These are phyloP conservation scores for Epistrophe eligans DNA, from an alignment of 2,888 invertebrate genomes.

Conservation along the genomic window DNA sequence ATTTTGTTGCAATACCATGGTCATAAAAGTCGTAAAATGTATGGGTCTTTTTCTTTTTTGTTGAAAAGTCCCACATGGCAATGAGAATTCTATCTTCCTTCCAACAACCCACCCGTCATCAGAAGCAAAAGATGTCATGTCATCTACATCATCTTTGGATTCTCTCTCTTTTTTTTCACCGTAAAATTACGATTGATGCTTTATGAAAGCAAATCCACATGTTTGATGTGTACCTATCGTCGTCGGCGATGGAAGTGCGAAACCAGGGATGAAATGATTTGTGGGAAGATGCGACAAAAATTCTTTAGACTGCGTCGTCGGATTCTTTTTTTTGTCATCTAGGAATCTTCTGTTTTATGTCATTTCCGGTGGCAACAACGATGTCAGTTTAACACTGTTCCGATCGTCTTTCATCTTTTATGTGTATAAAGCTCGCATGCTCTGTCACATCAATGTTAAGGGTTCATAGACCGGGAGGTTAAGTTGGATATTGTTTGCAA, in stretches of 20 bases:
- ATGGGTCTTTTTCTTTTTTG: no score
- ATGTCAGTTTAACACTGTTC: constrained; percentile 46
- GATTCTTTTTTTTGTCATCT: constrained; percentile 33
- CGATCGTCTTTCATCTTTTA: constrained; percentile 9
- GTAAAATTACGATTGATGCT: constrained; percentile 69
- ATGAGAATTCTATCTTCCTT: no score
- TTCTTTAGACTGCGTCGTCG: constrained; percentile 1
- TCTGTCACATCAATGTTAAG: no score
- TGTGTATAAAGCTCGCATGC: not conserved
- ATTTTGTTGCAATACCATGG: no score
- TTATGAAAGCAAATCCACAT: constrained; percentile 24
- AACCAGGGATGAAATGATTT: constrained; percentile 59
- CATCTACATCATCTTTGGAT: constrained; percentile 58
- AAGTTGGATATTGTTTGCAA: no score
- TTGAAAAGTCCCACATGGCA: no score
- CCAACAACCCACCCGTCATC: no score
- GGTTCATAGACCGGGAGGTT: no score
- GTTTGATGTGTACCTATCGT: not conserved
- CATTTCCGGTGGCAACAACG: constrained; percentile 39
- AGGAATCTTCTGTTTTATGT: constrained; percentile 60
- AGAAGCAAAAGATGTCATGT: not conserved
- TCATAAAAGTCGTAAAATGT: no score
- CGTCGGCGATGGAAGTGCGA: not conserved
- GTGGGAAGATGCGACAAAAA: constrained; percentile 54
- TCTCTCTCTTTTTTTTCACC: constrained; percentile 35